Percentiles rank a stretch among this genome's conserved stretches.
These are phyloP conservation scores for Metopolophium dirhodum DNA, from an alignment of 1,140 invertebrate species.

Conservation along the genomic window DNA sequence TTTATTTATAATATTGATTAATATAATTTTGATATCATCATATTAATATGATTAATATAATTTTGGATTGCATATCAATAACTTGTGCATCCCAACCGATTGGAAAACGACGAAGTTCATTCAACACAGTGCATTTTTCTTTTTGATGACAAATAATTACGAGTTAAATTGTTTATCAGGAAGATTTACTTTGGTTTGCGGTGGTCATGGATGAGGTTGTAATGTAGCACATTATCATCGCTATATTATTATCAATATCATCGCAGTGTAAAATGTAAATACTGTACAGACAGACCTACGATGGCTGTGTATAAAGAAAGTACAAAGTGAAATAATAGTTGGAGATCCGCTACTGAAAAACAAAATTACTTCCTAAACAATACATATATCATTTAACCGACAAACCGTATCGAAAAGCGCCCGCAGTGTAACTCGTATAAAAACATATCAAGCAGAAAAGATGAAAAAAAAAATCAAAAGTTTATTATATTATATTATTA, in stretches of 20 bases:
- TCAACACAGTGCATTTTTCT: background rate
- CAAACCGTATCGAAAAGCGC: background rate
- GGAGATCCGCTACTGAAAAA: background rate
- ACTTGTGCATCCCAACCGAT: background rate
- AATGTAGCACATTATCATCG: constrained; percentile 12
- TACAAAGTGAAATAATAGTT: constrained; percentile 26
- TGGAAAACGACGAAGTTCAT: background rate
- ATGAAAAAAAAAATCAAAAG: background rate
- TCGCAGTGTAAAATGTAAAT: background rate
- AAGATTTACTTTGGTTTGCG: background rate
- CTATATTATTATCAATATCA: background rate
- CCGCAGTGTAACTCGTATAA: background rate
- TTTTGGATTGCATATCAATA: background rate
- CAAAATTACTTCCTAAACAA: constrained; percentile 45
- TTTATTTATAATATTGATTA: no score
- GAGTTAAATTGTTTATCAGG: background rate
- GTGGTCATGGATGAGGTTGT: background rate
- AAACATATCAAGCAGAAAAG: background rate
- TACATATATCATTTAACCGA: background rate
- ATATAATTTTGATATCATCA: no score
- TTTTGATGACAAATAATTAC: background rate
- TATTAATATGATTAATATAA: no score
- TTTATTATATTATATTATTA: background rate
- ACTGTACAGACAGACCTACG: no score
- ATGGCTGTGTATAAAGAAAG: background rate